Conservation (phyloP, 2,113 vertebrate genomes). For the Vombatus ursinus region DNA sequence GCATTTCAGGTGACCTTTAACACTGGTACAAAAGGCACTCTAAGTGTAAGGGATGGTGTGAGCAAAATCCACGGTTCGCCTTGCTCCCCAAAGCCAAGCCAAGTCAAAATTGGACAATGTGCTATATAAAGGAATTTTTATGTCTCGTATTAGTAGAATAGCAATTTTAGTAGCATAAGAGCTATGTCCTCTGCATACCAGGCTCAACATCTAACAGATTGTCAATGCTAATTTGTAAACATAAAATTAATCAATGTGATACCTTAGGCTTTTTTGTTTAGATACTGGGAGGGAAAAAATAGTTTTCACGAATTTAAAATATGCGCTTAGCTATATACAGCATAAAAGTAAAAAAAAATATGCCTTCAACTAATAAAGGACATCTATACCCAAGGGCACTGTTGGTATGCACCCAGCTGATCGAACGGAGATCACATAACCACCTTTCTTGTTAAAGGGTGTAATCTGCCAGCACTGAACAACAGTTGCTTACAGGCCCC, state of each 20-base stretch:
- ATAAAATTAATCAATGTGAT: not conserved
- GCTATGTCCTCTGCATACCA: not conserved
- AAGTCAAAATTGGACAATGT: not conserved
- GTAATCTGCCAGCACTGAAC: not conserved
- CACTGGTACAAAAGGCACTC: not conserved
- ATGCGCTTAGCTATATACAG: not conserved
- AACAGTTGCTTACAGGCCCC: not conserved
- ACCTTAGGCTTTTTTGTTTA: not conserved
- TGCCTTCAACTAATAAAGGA: not conserved
- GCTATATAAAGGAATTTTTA: not conserved
- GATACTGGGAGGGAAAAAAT: not conserved
- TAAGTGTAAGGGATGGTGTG: not conserved
- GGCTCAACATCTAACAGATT: not conserved
- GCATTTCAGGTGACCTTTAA: not conserved
- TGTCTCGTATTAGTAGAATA: not conserved
- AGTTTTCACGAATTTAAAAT: not conserved
- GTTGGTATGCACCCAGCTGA: not conserved
- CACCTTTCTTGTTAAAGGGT: conserved; percentile 1
- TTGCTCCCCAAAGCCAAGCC: not conserved
- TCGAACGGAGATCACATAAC: not conserved
- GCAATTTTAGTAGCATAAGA: not conserved
- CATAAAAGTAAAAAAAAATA: not conserved
- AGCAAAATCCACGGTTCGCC: not conserved
- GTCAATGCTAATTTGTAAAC: not conserved
- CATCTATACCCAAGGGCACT: not conserved